Conservation (phyloP, 2,797 vertebrate genomes). For the Phataginus tetradactyla region DNA sequence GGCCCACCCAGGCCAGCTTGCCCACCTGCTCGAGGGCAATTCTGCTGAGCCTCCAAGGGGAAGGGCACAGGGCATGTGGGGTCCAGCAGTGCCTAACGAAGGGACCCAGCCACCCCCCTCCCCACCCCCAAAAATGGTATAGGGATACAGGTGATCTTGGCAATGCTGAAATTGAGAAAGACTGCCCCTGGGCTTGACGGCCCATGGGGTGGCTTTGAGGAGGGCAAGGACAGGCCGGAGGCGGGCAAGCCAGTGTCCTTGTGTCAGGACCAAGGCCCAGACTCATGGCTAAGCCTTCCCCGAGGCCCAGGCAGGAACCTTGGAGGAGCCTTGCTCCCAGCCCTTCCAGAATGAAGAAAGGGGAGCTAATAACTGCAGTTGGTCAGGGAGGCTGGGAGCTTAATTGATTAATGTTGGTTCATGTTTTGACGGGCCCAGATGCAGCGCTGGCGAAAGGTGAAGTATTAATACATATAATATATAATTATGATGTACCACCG, state of each 20-base stretch:
- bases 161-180: neutral
- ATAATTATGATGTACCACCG: constrained; percentile 59
- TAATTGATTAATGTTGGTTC: constrained; percentile 70
- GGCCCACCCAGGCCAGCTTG: rapidly evolving
- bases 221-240: neutral
- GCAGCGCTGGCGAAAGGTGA: constrained; percentile 63
- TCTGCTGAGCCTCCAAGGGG: neutral
- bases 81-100: neutral
- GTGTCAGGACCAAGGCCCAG: neutral
- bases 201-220: rapidly evolving
- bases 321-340: neutral
- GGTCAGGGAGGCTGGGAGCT: constrained; percentile 17
- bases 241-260: neutral
- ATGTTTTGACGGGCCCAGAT: constrained; percentile 70
- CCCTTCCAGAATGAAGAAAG: neutral
- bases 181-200: rapidly evolving
- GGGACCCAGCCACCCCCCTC: too few relatives aligned
- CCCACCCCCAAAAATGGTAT: too few relatives aligned
- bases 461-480: constrained; percentile 56
- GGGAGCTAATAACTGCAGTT: neutral
- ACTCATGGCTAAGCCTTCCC: neutral
- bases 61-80: neutral
- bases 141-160: neutral
- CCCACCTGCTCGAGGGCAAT: too few relatives aligned
- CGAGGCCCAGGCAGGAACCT: neutral